Evolutionary conservation across 2,113 vertebrate genomes (phyloP).

Genomic region (Noturus placidus): DNA sequence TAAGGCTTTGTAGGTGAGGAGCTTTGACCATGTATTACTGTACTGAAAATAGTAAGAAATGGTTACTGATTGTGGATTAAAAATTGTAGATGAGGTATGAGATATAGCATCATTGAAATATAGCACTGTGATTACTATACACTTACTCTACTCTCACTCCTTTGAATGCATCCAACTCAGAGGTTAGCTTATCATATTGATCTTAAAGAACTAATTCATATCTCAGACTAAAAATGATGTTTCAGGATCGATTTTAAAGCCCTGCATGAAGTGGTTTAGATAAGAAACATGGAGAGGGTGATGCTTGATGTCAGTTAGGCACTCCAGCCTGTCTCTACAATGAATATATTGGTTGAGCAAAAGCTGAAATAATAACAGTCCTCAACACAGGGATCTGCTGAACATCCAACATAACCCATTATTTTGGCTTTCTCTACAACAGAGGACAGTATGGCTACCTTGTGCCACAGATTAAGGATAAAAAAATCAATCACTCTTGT

Average conservation of each 20-base stretch:
- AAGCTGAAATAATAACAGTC: slow-evolving; percentile 32
- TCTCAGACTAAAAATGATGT: background rate
- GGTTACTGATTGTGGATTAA: background rate
- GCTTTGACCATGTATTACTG: background rate
- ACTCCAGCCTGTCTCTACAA: background rate
- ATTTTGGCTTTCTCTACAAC: slow-evolving; percentile 22
- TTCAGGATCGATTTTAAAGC: slow-evolving; percentile 5
- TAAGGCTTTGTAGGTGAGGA: background rate
- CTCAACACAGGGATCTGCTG: background rate
- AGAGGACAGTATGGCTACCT: slow-evolving; percentile 56
- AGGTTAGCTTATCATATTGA: background rate
- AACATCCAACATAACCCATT: slow-evolving; percentile 13
- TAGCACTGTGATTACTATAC: background rate
- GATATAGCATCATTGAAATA: background rate
- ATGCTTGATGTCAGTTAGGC: slow-evolving; percentile 10
- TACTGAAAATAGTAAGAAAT: background rate
- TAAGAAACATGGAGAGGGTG: background rate
- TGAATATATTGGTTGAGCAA: background rate
- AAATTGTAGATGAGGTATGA: background rate
- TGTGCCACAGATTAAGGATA: slow-evolving; percentile 46
- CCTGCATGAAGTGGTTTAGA: slow-evolving; percentile 2
- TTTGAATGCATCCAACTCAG: background rate
- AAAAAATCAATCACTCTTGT: slow-evolving; percentile 62
- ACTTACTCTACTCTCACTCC: background rate
- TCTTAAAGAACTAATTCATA: background rate